A percentile compares a stretch with the other conserved stretches of the same genome.
These are phyloP conservation scores for Euthynnus affinis DNA, from an alignment of 2,797 vertebrate genomes.

Conservation along the genomic window DNA sequence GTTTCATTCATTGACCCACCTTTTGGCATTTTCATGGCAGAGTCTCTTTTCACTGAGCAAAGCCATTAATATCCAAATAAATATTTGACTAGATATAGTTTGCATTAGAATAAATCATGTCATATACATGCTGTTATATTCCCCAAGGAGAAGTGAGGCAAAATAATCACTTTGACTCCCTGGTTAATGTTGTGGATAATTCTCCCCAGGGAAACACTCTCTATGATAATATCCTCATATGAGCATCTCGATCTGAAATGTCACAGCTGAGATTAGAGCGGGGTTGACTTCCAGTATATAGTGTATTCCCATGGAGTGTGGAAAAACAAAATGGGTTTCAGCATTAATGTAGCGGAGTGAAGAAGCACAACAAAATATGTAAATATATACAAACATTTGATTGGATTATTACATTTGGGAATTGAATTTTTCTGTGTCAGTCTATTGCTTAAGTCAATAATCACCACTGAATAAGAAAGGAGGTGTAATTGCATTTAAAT, in stretches of 20 bases:
- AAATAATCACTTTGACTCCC: conserved; percentile 79
- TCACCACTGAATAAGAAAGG: conserved; percentile 36
- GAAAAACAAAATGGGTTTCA: conserved; percentile 49
- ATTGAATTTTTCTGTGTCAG: conserved; percentile 24
- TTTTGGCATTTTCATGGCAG: conserved; percentile 46
- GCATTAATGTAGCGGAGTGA: conserved; percentile 37
- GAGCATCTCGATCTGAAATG: conserved; percentile 80
- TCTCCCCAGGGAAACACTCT: conserved; percentile 81
- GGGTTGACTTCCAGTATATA: conserved; percentile 17
- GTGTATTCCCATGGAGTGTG: conserved; percentile 49
- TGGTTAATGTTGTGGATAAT: conserved; percentile 88
- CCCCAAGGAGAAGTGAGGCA: conserved; percentile 76
- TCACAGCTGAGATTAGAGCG: conserved; percentile 71
- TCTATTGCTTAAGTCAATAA: conserved; percentile 34
- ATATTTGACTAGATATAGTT: conserved; percentile 79
- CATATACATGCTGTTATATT: conserved; percentile 63
- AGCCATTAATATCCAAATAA: conserved; percentile 76
- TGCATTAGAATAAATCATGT: conserved; percentile 82
- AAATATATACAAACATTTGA: conserved; percentile 64
- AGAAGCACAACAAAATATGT: conserved; percentile 66
- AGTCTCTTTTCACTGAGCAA: conserved; percentile 63
- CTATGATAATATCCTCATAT: conserved; percentile 79
- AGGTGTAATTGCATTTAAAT: conserved; percentile 42
- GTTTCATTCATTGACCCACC: conserved; percentile 33
- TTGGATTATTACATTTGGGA: conserved; percentile 62